Percentiles rank a stretch among this genome's conserved stretches.
Conservation (phyloP, 1,140 invertebrate genomes). For the Patella vulgata region DNA sequence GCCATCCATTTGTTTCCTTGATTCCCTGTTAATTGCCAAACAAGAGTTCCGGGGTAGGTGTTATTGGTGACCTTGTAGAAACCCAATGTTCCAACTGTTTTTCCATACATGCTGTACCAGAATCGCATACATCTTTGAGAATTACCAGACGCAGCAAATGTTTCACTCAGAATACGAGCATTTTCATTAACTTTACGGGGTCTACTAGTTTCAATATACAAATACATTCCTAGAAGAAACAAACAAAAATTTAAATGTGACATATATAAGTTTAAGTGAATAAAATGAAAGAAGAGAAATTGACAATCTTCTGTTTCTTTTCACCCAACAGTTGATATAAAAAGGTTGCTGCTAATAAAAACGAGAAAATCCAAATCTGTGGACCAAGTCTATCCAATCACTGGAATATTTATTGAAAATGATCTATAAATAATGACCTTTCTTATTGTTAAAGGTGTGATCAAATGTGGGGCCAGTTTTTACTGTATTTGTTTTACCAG, state of each 20-base stretch:
- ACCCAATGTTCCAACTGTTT: constrained; percentile 43
- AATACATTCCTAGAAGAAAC: constrained; percentile 74
- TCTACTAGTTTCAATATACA: constrained; percentile 79
- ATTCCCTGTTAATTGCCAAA: constrained; percentile 50
- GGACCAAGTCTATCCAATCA: not conserved
- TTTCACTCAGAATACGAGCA: constrained; percentile 75
- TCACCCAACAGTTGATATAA: not conserved
- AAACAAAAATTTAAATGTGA: not conserved
- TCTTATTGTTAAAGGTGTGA: constrained; percentile 45
- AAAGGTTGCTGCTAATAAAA: not conserved
- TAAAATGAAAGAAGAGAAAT: not conserved
- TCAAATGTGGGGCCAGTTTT: constrained; percentile 51
- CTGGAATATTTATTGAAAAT: no score
- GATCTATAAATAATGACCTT: not conserved
- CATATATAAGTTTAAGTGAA: not conserved
- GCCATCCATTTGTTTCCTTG: constrained; percentile 58
- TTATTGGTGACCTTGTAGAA: constrained; percentile 31
- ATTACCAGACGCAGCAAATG: constrained; percentile 8
- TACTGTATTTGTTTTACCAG: constrained; percentile 28
- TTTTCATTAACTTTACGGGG: constrained; percentile 75
- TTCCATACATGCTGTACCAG: constrained; percentile 66
- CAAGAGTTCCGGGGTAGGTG: constrained; percentile 16
- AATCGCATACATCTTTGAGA: constrained; percentile 45
- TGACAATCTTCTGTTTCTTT: not conserved
- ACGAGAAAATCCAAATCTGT: constrained; percentile 34